Base-by-base conservation (phyloP, 64 coral and sea anemone species). In the Orbicella faveolata region DNA sequence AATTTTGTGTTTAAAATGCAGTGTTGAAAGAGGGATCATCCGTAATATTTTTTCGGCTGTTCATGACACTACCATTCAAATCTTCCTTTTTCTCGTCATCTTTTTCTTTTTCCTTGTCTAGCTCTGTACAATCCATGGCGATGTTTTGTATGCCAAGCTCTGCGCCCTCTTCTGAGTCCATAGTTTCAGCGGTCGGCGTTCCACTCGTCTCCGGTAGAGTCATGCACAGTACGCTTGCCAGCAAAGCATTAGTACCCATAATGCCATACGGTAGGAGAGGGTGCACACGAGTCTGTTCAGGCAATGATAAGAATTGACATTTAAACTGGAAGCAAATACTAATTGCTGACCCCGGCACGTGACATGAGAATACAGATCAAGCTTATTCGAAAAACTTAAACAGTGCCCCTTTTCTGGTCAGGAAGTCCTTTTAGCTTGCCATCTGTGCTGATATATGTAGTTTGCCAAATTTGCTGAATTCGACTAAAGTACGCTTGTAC, bases 141-240 rank as follows among this genome's bases (percentile, higher is more conserved):
- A 77, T 19, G 15, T 77, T 77, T 44, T 51, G 75, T 51, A 77
- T 78, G n/a, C 75, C 75, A 4, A 63, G 23, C 34, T 89, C 89
- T 63, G 53, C 25, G 20, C 68, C 89, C 36, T 83, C 78, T 80
- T 92, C 91, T 55, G 77, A 79, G 35, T 51, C 69, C 92, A 93
- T 83, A 1, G 87, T 93, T 66, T 93, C 92, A 52, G 76, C 79
- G 13, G 92, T 93, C 25, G 92, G 86, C 59, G 73, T 64, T 23
- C 88, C 87, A n/a, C 74, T 83, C 17, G 92, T 93, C 86, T 93
- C 92, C 18, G 92, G 92, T 25, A 93, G 23, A 21, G 92, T 93
- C 86, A 76, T 89, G 41, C 92, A 93, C 19, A 93, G 79, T 51
- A 89, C 15, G 34, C 92, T 88, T 21, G 92, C 92, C 3, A 93